Percentiles rank a stretch among this genome's conserved stretches.
Evolutionary conservation across 2,113 vertebrate genomes (phyloP).

Genomic region (Nannobrachium achirus): DNA sequence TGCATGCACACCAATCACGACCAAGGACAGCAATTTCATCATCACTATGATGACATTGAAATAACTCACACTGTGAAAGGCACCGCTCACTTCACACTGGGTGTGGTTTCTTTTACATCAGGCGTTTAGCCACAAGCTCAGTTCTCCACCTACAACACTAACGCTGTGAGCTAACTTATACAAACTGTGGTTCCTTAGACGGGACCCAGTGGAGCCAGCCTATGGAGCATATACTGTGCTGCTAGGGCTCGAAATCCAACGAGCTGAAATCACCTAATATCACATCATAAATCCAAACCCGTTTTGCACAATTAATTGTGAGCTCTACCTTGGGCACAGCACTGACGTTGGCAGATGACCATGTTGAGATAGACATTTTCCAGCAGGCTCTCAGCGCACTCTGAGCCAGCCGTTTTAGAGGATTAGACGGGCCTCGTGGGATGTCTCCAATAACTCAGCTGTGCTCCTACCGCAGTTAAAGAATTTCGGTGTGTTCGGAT

Average conservation of each 20-base stretch:
- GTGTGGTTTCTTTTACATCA: too few relatives aligned
- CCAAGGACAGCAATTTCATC: too few relatives aligned
- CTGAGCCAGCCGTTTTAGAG: constrained; percentile 40
- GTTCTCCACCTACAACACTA: too few relatives aligned
- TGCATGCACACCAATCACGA: too few relatives aligned
- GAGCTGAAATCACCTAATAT: constrained; percentile 36
- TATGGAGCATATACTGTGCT: constrained; percentile 33
- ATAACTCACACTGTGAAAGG: too few relatives aligned
- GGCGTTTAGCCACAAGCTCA: too few relatives aligned
- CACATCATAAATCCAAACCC: constrained; percentile 63
- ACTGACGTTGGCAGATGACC: constrained; percentile 36
- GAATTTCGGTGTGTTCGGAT: constrained; percentile 12
- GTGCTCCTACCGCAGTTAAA: constrained; percentile 7
- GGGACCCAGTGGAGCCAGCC: constrained; percentile 6
- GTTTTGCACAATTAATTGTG: constrained; percentile 41
- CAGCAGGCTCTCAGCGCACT: constrained; percentile 42
- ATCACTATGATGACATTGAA: too few relatives aligned
- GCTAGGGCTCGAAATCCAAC: constrained; percentile 7
- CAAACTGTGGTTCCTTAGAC: constrained; percentile 4
- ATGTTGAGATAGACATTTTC: constrained; percentile 62
- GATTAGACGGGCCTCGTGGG: constrained; percentile 44
- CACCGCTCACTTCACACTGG: too few relatives aligned
- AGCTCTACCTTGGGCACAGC: constrained; percentile 33
- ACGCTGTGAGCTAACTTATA: too few relatives aligned
- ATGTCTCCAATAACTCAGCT: constrained; percentile 35